phyloP scores from a whole-genome alignment of 1,140 invertebrate genomes.

The Camponotus vicinus region DNA sequence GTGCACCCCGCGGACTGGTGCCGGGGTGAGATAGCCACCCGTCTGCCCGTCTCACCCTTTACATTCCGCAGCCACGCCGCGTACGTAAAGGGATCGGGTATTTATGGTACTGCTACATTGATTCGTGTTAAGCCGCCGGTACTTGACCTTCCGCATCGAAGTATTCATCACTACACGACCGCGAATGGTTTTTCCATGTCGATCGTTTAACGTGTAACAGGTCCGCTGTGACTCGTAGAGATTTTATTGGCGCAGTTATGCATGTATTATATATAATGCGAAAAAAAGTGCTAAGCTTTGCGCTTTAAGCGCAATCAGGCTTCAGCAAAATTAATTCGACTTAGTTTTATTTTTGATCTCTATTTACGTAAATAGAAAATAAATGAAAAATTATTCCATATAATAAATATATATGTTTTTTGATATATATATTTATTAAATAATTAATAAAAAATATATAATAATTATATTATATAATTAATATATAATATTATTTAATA shows the following conservation, averaged over 20 bases:
- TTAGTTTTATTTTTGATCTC: neutral
- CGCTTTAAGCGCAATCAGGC: neutral
- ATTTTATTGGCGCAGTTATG: neutral
- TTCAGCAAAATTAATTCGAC: neutral
- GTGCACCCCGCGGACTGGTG: conserved; percentile 65
- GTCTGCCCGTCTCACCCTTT: conserved; percentile 53
- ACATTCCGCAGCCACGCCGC: conserved; percentile 55
- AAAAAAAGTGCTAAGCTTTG: neutral
- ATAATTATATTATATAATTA: too few relatives aligned
- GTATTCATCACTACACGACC: conserved; percentile 65
- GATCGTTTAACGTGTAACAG: neutral
- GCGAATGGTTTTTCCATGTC: conserved; percentile 62
- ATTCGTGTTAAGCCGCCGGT: conserved; percentile 76
- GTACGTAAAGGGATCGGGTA: conserved; percentile 74
- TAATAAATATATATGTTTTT: neutral
- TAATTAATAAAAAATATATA: too few relatives aligned
- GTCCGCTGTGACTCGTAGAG: neutral
- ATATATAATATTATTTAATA: too few relatives aligned
- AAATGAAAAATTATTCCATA: neutral
- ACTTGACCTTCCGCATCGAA: conserved; percentile 71
- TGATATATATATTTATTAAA: neutral
- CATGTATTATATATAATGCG: neutral
- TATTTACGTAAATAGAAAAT: neutral
- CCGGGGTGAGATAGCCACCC: conserved; percentile 20
- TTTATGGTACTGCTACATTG: conserved; percentile 76